Percentiles rank a stretch among this genome's conserved stretches.
Conservation (phyloP, 2,797 vertebrate species). For the Phrynocephalus vlangalii region DNA sequence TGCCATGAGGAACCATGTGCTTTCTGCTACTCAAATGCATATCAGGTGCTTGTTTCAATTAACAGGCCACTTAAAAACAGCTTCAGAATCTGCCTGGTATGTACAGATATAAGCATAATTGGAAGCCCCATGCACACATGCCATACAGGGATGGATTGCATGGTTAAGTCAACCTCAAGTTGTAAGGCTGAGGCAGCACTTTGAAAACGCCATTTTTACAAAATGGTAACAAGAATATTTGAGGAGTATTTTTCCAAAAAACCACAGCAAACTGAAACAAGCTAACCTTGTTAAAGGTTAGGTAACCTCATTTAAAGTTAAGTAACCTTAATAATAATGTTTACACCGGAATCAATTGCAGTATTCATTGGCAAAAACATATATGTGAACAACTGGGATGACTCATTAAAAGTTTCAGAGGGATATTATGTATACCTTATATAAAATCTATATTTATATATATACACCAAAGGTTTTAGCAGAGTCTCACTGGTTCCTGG, state of each 20-base stretch:
- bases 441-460: conserved; percentile 1
- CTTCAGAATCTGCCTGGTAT: neutral
- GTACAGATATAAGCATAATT: neutral
- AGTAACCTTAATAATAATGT: neutral
- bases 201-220: neutral
- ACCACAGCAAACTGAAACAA: neutral
- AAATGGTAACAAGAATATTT: neutral
- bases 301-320: neutral
- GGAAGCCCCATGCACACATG: neutral
- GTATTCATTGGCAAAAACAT: neutral
- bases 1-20: neutral
- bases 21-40: neutral
- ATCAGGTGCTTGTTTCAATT: neutral
- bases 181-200: neutral
- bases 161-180: neutral
- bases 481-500: neutral
- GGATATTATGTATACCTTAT: neutral
- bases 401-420: neutral
- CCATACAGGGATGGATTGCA: neutral
- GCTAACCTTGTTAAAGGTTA: neutral
- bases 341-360: neutral
- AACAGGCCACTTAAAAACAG: neutral
- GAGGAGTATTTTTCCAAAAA: neutral
- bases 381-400: neutral
- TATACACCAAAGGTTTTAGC: neutral